A percentile compares a stretch with the other conserved stretches of the same genome.
Evolutionary conservation across 1,140 invertebrate genomes (phyloP).

Genomic region (Metopolophium dirhodum): DNA sequence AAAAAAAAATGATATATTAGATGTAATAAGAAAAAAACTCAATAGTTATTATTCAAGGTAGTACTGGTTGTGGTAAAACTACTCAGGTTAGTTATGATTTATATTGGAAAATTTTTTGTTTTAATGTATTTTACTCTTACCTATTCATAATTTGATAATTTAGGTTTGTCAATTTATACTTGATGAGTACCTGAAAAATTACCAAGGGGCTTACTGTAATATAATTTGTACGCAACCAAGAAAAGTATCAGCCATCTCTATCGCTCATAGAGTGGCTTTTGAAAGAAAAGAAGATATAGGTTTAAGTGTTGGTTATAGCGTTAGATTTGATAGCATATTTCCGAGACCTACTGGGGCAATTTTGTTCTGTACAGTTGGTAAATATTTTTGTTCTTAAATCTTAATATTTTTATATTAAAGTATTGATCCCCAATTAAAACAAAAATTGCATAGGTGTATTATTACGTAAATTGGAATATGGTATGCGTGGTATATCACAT

Average conservation of each 20-base stretch:
- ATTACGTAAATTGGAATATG: slow-evolving; percentile 86
- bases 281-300: slow-evolving; percentile 89
- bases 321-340: slow-evolving; percentile 86
- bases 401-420: background rate
- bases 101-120: background rate
- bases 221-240: slow-evolving; percentile 94
- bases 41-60: slow-evolving; percentile 76
- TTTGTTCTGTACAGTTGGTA: slow-evolving; percentile 92
- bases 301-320: slow-evolving; percentile 84
- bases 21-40: slow-evolving; percentile 77
- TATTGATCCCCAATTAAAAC: background rate
- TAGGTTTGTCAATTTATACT: slow-evolving; percentile 95
- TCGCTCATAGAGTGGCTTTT: slow-evolving; percentile 86
- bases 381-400: slow-evolving; percentile 47
- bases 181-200: slow-evolving; percentile 89
- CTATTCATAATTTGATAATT: background rate
- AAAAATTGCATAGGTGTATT: slow-evolving; percentile 72
- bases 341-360: slow-evolving; percentile 92
- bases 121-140: background rate
- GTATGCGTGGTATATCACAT: slow-evolving; percentile 85
- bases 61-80: slow-evolving; percentile 89
- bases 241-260: slow-evolving; percentile 92
- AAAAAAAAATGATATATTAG: slow-evolving; percentile 79
- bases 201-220: slow-evolving; percentile 82
- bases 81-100: slow-evolving; percentile 71